Conservation (phyloP, 2,113 vertebrate species). For the Brachirus orientalis region DNA sequence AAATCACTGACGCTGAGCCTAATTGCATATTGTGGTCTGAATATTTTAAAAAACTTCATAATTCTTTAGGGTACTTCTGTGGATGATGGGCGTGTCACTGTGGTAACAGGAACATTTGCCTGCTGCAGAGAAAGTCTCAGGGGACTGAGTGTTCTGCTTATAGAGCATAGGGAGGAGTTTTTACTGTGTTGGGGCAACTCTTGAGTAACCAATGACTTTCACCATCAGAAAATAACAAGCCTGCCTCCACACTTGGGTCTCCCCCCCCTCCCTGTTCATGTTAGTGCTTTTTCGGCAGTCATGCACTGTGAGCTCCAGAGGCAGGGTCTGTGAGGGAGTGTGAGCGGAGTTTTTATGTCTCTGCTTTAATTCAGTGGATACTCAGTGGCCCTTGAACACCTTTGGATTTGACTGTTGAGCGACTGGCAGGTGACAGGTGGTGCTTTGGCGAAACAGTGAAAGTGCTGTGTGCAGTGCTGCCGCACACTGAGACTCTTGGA, state of each 20-base stretch:
- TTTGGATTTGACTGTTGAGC: constrained; percentile 33
- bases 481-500: constrained; percentile 15
- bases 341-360: constrained; percentile 34
- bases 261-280: constrained; percentile 28
- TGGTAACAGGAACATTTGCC: constrained; percentile 7
- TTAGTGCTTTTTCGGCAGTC: constrained; percentile 29
- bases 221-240: constrained; percentile 22
- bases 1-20: background rate
- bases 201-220: constrained; percentile 49
- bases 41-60: background rate
- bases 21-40: constrained; percentile 9
- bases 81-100: constrained; percentile 25
- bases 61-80: constrained; percentile 6
- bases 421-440: constrained; percentile 47
- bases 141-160: constrained; percentile 43
- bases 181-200: constrained; percentile 34
- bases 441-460: constrained; percentile 22
- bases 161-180: constrained; percentile 56
- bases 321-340: constrained; percentile 52
- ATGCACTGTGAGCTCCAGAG: constrained; percentile 25
- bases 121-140: constrained; percentile 20
- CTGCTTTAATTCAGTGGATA: constrained; percentile 37
- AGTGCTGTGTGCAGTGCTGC: constrained; percentile 14
- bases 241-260: constrained; percentile 44
- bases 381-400: constrained; percentile 45